Evolutionary conservation across 2,888 invertebrate species (phyloP).

Genomic region (Vesta saturnalis): DNA sequence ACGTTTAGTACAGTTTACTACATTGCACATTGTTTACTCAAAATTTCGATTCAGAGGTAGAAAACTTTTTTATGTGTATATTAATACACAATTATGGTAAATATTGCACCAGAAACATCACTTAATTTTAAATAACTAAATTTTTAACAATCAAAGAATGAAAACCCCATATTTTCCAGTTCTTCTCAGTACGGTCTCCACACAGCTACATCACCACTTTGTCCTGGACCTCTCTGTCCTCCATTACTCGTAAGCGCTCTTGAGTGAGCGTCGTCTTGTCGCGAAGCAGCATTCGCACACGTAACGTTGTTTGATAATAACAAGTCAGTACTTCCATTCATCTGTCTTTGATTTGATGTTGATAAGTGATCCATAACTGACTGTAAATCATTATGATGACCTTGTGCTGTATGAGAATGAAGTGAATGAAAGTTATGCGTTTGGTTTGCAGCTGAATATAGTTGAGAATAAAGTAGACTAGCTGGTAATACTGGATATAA

Average conservation of each 20-base stretch:
- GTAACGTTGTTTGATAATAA: constrained; percentile 68
- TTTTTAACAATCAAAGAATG: constrained; percentile 38
- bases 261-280: constrained; percentile 64
- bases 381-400: constrained; percentile 72
- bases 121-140: constrained; percentile 17
- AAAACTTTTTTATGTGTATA: background rate
- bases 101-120: constrained; percentile 28
- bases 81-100: constrained; percentile 8
- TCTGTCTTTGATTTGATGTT: constrained; percentile 68
- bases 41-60: constrained; percentile 3
- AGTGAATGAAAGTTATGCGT: constrained; percentile 77
- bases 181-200: constrained; percentile 77
- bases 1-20: constrained; percentile 26
- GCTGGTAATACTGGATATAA: constrained; percentile 82
- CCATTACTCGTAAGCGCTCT: constrained; percentile 59
- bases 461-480: constrained; percentile 83
- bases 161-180: constrained; percentile 37
- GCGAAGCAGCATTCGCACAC: constrained; percentile 69
- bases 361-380: constrained; percentile 81
- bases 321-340: constrained; percentile 62
- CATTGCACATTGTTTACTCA: constrained; percentile 25
- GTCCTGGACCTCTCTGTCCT: constrained; percentile 70
- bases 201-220: constrained; percentile 74
- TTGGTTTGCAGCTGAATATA: constrained; percentile 83
- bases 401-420: constrained; percentile 70